Percentiles rank a stretch among this genome's conserved stretches.
phyloP scores from a whole-genome alignment of 2,797 vertebrate genomes.

The Antrozous pallidus region DNA sequence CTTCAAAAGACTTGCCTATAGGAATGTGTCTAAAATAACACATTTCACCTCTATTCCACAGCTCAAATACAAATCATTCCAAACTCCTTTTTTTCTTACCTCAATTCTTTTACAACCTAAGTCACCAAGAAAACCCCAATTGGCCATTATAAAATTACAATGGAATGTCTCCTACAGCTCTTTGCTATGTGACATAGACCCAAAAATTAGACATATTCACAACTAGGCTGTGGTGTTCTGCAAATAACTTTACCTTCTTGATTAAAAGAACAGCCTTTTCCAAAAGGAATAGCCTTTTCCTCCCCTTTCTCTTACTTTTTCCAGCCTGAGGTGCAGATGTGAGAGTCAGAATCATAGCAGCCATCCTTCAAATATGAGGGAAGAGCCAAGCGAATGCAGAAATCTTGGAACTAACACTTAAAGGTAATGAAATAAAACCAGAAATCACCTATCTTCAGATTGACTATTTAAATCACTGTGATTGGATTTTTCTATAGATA shows the following conservation, averaged over 20 bases:
- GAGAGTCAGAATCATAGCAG: not conserved
- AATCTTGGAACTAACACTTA: not conserved
- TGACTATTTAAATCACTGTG: not conserved
- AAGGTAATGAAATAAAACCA: not conserved
- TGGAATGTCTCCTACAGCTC: not conserved
- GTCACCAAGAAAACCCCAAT: not conserved
- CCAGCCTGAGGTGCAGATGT: not conserved
- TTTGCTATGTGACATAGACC: not conserved
- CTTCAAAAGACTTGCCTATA: constrained; percentile 32
- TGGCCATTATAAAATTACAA: not conserved
- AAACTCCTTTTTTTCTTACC: not conserved
- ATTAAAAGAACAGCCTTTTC: not conserved
- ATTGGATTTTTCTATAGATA: not conserved
- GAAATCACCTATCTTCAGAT: not conserved
- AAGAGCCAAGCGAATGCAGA: not conserved
- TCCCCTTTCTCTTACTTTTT: not conserved
- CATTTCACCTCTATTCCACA: not conserved
- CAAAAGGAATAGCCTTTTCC: not conserved
- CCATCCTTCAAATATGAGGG: not conserved
- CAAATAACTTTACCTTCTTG: not conserved
- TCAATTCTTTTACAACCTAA: not conserved
- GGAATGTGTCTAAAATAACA: not conserved
- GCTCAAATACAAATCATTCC: not conserved
- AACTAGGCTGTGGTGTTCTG: not conserved
- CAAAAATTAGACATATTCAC: not conserved